Evolutionary conservation across 2,797 vertebrate genomes (phyloP), one percentile per base, ranked within the genome.

Genomic region (Microctenopoma lineatum): DNA sequence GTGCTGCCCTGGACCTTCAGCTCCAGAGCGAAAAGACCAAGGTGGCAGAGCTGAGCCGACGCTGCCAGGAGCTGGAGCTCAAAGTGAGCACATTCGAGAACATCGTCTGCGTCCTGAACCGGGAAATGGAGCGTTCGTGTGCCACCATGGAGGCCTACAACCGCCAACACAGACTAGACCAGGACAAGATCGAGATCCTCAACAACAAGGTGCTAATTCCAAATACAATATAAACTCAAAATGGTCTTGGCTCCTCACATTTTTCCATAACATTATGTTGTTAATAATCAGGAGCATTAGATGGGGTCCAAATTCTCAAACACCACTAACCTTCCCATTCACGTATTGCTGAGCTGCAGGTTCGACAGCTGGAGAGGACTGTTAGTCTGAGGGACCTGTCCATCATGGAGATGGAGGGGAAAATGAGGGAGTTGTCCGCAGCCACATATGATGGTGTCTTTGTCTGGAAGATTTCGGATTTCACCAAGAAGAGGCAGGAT

Each of bases 391-490:
- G 97, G 84, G 98, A 99, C 73, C 86, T 98, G 87, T 95, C 96
- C 51, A 92, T 99, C 85, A 95, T 96, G 1, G 97, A 98, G 93
- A 95, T 98, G 95, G 96, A 98, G 73, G 95, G 95, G 15, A 95
- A 96, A 73, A 92, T 99, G 76, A 95, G 93, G 46, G 96, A 93
- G 77, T 91, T 97, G 93, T 96, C 97, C 5, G 96, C 96, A 0
- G 95, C 96, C 72, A 97, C 97, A 12, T 96, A 95, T 0, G 96
- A 99, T 0, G 98, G 98, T 0, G 87, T 98, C 73, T 98, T 99
- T 65, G 84, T 99, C 79, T 99, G 98, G 98, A 99, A 97, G 90
- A 98, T 99, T 73, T 94, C 95, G 0, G 97, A 99, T 58, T 96
- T 98, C 59, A 94, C 94, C 73, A 93, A 97, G 84, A 99, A 97